Conservation (phyloP, 2,888 invertebrate genomes). For the Tyria jacobaeae region DNA sequence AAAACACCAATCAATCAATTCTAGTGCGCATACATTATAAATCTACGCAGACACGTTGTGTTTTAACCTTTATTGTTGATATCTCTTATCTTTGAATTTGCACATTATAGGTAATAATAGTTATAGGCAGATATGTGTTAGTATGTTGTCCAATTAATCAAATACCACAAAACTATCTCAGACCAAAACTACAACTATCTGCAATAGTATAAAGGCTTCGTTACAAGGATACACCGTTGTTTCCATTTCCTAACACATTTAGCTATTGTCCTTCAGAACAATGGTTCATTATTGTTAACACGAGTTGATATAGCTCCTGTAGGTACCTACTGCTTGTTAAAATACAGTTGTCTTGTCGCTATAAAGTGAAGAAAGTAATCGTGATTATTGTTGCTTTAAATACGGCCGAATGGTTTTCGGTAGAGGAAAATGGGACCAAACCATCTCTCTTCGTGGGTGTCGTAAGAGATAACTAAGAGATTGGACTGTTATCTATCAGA, state of each 20-base stretch:
- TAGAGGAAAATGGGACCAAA: no score
- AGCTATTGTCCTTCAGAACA: conserved; percentile 63
- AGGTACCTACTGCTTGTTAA: conserved; percentile 12
- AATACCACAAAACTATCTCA: conserved; percentile 1
- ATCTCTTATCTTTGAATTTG: background rate
- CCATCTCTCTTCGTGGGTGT: no score
- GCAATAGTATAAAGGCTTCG: conserved; percentile 29
- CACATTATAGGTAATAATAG: background rate
- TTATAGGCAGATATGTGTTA: background rate
- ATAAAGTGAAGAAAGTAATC: background rate
- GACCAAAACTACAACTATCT: conserved; percentile 22
- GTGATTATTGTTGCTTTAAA: background rate
- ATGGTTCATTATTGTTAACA: conserved; percentile 65
- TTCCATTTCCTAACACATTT: conserved; percentile 57
- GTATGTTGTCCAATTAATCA: background rate
- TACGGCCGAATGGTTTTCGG: no score
- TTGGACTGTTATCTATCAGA: no score
- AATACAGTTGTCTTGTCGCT: background rate
- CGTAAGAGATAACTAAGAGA: no score
- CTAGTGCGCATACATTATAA: no score
- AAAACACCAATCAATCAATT: no score
- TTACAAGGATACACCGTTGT: conserved; percentile 47
- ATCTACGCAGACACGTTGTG: background rate
- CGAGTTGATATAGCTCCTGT: conserved; percentile 18
- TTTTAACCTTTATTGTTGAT: background rate